Conservation (phyloP, 2,888 invertebrate genomes). For the Euproctis similis region DNA sequence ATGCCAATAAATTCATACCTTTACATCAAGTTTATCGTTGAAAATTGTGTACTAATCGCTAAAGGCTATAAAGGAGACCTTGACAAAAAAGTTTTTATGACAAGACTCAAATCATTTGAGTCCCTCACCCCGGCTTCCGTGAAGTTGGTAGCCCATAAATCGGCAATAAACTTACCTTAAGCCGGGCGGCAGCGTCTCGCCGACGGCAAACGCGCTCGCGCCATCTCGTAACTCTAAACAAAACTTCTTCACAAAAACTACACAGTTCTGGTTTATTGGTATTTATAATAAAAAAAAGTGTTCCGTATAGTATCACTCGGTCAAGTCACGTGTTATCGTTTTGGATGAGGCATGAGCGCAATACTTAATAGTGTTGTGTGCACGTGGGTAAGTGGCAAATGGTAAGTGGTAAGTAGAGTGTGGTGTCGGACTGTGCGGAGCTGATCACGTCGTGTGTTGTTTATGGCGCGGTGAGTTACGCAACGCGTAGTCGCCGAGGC, state of each 20-base stretch:
- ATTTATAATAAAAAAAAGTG: slow-evolving; percentile 46
- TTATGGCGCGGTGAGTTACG: slow-evolving; percentile 70
- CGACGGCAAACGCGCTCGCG: slow-evolving; percentile 64
- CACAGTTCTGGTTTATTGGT: too few species aligned
- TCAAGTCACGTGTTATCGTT: slow-evolving; percentile 70
- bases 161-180: slow-evolving; percentile 74
- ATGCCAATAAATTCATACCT: slow-evolving; percentile 34
- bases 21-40: slow-evolving; percentile 21
- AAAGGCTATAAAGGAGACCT: slow-evolving; percentile 36
- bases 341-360: slow-evolving; percentile 67
- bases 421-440: slow-evolving; percentile 26
- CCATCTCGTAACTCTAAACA: slow-evolving; percentile 58
- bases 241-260: slow-evolving; percentile 68
- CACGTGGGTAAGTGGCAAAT: slow-evolving; percentile 67
- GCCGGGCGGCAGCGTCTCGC: slow-evolving; percentile 63
- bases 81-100: slow-evolving; percentile 59
- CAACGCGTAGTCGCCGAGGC: slow-evolving; percentile 74
- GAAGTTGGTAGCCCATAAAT: slow-evolving; percentile 62
- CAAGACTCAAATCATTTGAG: slow-evolving; percentile 44
- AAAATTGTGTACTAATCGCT: slow-evolving; percentile 32
- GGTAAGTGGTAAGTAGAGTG: slow-evolving; percentile 52
- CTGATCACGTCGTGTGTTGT: slow-evolving; percentile 57
- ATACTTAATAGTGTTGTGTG: slow-evolving; percentile 62
- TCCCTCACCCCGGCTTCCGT: slow-evolving; percentile 46
- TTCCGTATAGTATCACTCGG: slow-evolving; percentile 62